Base-by-base conservation (phyloP, 2,888 invertebrate species). In the Orchestes rusci region DNA sequence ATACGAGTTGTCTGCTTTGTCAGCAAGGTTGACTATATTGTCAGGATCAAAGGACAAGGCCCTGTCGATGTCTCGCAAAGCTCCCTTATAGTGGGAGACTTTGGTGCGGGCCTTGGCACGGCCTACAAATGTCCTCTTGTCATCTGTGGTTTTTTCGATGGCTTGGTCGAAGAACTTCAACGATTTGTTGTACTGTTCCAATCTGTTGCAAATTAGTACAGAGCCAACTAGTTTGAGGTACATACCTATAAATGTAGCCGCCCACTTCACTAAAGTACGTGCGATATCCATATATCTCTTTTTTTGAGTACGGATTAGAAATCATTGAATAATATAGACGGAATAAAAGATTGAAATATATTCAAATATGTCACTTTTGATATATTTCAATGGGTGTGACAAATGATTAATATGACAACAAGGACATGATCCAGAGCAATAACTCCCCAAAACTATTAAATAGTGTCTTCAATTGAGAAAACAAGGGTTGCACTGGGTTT, bases 31-130 rank as follows among this genome's bases (percentile, higher is more conserved):
- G 1, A 58, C 57, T 16, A 68, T 49, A 50, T 68, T 61, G 5
- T 62, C 60, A 1, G 62, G 58, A 33, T 62, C 58, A 3, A 61
- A 16, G 18, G 54, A 50, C 4, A 68, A 48, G 16, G 79, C 74
- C 77, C 77, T 68, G 10, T 65, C 68, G 4, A 72, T 72, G 53
- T 77, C 77, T 30, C 62, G 67, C 44, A 76, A 60, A 30, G 77
- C 77, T 1, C 72, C 75, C 32, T 50, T 38, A 53, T 76, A 77
- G 56, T 75, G 65, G 29, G 73, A 74, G 12, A 73, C 69, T 61
- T 77, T 76, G 1, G 73, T 70, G 17, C 73, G 60, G 3, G 74
- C 73, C 53, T 69, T 61, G 50, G 76, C 73, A 33, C 77, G 66
- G 0, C 76, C 77, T 20, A 76, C 65, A 16, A 77, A 60, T 0